phyloP scores from a whole-genome alignment of 2,113 vertebrate species.

The Scopus umbretta region DNA sequence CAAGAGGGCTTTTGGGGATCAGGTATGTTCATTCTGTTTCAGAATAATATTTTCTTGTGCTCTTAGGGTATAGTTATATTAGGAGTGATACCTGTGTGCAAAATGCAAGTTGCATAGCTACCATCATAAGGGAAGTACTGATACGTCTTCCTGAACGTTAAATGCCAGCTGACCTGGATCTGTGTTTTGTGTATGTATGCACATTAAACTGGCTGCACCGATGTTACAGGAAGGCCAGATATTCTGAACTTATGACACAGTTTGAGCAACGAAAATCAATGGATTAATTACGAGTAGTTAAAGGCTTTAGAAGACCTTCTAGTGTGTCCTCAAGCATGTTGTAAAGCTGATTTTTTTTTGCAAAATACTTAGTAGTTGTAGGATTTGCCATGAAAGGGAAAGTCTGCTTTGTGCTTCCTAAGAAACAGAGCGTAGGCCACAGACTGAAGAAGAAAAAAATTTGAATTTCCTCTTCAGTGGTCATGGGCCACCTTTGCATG shows the following conservation, averaged over 20 bases:
- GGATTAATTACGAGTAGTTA: background rate
- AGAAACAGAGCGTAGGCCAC: background rate
- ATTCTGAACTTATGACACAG: background rate
- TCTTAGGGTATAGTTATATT: background rate
- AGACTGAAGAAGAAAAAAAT: background rate
- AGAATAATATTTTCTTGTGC: background rate
- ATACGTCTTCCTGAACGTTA: background rate
- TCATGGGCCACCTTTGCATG: background rate
- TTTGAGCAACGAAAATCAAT: background rate
- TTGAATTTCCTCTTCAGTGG: background rate
- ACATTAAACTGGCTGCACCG: background rate
- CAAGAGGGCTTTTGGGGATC: background rate
- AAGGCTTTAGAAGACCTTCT: background rate
- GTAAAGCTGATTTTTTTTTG: background rate
- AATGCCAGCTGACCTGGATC: background rate
- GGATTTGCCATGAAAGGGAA: background rate
- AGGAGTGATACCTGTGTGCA: background rate
- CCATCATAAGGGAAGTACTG: background rate
- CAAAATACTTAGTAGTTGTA: background rate
- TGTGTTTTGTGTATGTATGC: background rate
- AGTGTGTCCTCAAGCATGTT: background rate
- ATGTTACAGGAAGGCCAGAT: background rate
- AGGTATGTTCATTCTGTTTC: background rate
- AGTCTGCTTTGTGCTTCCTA: background rate
- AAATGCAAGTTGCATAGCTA: background rate